A percentile compares a stretch with the other conserved stretches of the same genome.
These are phyloP conservation scores for Halotydeus destructor DNA, from an alignment of 1,140 invertebrate species.

Conservation along the genomic window DNA sequence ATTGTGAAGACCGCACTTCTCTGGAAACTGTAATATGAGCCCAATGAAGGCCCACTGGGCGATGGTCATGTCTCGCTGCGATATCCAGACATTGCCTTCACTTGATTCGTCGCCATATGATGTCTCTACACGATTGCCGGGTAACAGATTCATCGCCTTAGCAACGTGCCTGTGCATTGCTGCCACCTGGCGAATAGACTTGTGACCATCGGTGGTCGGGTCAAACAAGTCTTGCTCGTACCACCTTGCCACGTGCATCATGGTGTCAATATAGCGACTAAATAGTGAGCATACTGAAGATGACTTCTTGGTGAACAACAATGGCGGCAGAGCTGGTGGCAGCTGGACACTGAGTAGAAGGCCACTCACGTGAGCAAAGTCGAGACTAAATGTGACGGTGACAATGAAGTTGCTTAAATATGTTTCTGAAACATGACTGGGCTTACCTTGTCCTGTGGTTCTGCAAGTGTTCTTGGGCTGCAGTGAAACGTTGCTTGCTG, in stretches of 20 bases:
- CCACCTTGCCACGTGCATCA: constrained; percentile 13
- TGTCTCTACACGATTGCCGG: too few relatives aligned
- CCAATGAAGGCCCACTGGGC: constrained; percentile 22
- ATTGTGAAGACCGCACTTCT: constrained; percentile 7
- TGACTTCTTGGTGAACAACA: constrained; percentile 12
- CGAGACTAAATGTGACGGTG: too few relatives aligned
- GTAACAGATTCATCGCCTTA: constrained; percentile 22
- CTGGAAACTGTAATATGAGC: constrained; percentile 19
- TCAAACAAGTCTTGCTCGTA: constrained; percentile 13
- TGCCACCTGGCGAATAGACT: constrained; percentile 7
- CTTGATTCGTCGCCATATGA: constrained; percentile 3
- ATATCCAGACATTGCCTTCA: constrained; percentile 9
- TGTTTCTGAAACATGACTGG: too few relatives aligned
- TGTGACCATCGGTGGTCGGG: neutral
- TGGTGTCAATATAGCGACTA: constrained; percentile 11
- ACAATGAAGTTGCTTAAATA: too few relatives aligned
- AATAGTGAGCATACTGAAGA: constrained; percentile 11
- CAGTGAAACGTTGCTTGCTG: too few relatives aligned
- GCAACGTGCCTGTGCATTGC: constrained; percentile 18
- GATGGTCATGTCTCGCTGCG: constrained; percentile 1
- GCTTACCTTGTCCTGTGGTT: too few relatives aligned
- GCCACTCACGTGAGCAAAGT: too few relatives aligned
- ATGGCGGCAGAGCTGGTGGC: neutral
- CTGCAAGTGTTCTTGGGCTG: too few relatives aligned
- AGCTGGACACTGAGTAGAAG: too few relatives aligned